These are phyloP conservation scores for Sinocyclocheilus anshuiensis DNA, from an alignment of 2,113 vertebrate species.

Conservation along the genomic window DNA sequence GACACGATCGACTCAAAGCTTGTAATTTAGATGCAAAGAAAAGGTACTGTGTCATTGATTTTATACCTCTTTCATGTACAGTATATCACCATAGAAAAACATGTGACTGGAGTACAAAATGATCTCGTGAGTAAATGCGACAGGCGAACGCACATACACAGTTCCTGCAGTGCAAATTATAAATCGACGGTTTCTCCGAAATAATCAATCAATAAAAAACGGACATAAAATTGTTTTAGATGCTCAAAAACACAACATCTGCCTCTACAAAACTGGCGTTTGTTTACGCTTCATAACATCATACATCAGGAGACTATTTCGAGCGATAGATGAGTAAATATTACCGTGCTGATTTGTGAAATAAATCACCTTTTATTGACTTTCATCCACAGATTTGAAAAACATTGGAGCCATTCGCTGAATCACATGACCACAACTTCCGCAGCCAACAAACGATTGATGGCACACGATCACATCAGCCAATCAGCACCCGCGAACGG, in stretches of 20 bases:
- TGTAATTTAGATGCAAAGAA: background rate
- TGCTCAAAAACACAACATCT: background rate
- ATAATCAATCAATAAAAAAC: background rate
- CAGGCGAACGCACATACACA: background rate
- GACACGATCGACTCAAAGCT: background rate
- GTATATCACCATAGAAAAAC: background rate
- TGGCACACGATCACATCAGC: background rate
- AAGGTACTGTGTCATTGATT: background rate
- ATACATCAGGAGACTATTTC: background rate
- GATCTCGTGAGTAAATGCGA: background rate
- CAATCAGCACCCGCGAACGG: background rate
- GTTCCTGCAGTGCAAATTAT: background rate
- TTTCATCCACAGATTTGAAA: constrained; percentile 60
- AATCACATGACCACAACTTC: constrained; percentile 76
- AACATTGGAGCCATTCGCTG: constrained; percentile 55
- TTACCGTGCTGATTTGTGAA: constrained; percentile 46
- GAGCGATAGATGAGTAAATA: background rate
- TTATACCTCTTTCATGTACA: background rate
- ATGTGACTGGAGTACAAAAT: background rate
- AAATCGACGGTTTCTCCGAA: background rate
- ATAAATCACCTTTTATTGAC: constrained; percentile 55
- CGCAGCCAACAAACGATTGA: constrained; percentile 47
- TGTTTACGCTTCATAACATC: background rate
- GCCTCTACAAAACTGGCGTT: background rate
- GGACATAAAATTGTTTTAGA: background rate